Percentiles rank a stretch among this genome's conserved stretches.
phyloP scores from a whole-genome alignment of 2,888 invertebrate species.

The Cosmorhoe ocellata region DNA sequence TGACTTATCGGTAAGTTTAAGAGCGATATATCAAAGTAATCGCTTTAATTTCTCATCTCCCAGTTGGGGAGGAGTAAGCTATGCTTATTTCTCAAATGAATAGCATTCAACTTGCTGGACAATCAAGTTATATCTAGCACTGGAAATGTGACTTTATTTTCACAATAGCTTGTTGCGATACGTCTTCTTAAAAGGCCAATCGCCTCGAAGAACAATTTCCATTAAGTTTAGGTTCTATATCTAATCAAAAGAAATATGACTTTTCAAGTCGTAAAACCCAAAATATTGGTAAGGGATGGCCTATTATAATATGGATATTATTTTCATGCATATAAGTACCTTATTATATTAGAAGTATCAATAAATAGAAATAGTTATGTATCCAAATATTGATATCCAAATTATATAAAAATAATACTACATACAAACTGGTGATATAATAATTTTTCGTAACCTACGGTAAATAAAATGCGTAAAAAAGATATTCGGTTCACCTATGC shows the following conservation, averaged over 20 bases:
- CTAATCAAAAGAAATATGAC: too few species aligned
- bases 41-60: slow-evolving; percentile 81
- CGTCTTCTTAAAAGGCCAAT: too few species aligned
- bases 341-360: too few species aligned
- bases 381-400: too few species aligned
- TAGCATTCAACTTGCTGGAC: slow-evolving; percentile 53
- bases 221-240: too few species aligned
- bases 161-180: not conserved
- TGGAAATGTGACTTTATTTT: not conserved
- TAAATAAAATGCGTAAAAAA: slow-evolving; percentile 28
- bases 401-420: too few species aligned
- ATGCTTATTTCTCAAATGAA: slow-evolving; percentile 67
- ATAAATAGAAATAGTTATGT: too few species aligned
- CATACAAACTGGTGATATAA: slow-evolving; percentile 1
- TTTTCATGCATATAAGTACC: too few species aligned
- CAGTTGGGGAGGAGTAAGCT: slow-evolving; percentile 62
- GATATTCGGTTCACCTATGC: slow-evolving; percentile 24
- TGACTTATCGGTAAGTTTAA: slow-evolving; percentile 81
- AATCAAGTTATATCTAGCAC: slow-evolving; percentile 25
- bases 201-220: too few species aligned
- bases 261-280: too few species aligned
- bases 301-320: too few species aligned
- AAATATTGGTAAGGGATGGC: too few species aligned
- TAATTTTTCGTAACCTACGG: slow-evolving; percentile 10
- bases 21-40: slow-evolving; percentile 80